phyloP scores from a whole-genome alignment of 2,113 vertebrate species.

The Anoura caudifer region DNA sequence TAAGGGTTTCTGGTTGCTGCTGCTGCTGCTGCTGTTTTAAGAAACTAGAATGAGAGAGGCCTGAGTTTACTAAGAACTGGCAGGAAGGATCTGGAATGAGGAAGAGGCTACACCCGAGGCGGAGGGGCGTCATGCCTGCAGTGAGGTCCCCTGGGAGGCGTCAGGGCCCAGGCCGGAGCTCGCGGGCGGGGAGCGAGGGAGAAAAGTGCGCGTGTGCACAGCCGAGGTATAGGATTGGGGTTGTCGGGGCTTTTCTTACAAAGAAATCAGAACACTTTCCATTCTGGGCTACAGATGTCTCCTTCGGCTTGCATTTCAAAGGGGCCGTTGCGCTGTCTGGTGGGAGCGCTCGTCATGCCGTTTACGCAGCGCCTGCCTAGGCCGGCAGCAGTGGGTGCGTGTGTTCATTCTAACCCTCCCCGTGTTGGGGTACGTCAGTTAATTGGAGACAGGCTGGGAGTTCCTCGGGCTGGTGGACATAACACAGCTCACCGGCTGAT shows the following conservation, averaged over 20 bases:
- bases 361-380: not conserved
- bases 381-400: not conserved
- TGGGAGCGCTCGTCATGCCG: not conserved
- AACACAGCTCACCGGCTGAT: not conserved
- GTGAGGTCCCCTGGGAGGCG: not conserved
- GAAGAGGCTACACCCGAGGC: not conserved
- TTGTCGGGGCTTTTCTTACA: not conserved
- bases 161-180: not conserved
- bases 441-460: not conserved
- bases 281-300: not conserved
- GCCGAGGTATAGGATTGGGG: too few relatives aligned
- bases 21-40: not conserved
- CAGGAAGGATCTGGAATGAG: not conserved
- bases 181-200: too few relatives aligned
- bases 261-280: not conserved
- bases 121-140: not conserved
- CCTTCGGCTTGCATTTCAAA: not conserved
- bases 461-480: not conserved
- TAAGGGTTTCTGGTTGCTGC: not conserved
- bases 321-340: not conserved
- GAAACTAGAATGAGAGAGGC: not conserved
- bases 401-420: not conserved
- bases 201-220: too few relatives aligned
- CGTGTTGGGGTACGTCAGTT: not conserved
- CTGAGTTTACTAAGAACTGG: not conserved